Base-by-base conservation (phyloP, 2,113 vertebrate species). In the Ptyas mucosa region DNA sequence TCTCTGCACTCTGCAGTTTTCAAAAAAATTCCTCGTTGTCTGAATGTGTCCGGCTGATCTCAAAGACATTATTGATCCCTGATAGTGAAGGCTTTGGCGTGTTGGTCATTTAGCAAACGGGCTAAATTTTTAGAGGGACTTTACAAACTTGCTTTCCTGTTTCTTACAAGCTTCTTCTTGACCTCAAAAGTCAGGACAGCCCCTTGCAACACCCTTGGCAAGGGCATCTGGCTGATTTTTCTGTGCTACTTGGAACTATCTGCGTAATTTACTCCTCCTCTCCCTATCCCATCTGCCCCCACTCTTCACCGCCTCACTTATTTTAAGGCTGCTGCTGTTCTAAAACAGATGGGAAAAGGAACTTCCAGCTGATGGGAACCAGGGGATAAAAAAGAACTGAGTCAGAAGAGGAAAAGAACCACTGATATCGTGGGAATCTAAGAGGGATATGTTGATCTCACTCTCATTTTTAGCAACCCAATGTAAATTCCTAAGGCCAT, bases 351-450 rank as follows among this genome's bases (percentile, higher is more conserved):
- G 94, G 91, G 95, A 96, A 88, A 81, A 81, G 15, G 75, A 94
- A 90, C 94, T 96, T 97, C 96, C 96, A 97, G 92, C 96, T 95
- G 96, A 97, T 97, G 97, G 95, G 97, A 97, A 97, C 96, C 91
- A 92, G 75, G 89, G 95, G 92, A 89, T 93, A 95, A 93, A 64
- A 39, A 96, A 94, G 2, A 12, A 61, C 46, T 64, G 18, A 43
- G 87, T 39, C 89, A 86, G 94, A 93, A 49, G 55, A 61, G 88
- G 88, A 81, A 81, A 94, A 94, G 91, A 0, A 0, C 91, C 93
- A 94, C 95, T 61, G 94, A 94, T 97, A 95, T 96, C 97, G 95
- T 97, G 97, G 96, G 97, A 97, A 97, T 96, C 91, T 0, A 8
- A 88, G 18, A 94, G 87, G 94, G 95, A 95, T 95, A 95, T 94